Evolutionary conservation across 2,797 vertebrate species (phyloP).

Genomic region (Gymnodraco acuticeps): DNA sequence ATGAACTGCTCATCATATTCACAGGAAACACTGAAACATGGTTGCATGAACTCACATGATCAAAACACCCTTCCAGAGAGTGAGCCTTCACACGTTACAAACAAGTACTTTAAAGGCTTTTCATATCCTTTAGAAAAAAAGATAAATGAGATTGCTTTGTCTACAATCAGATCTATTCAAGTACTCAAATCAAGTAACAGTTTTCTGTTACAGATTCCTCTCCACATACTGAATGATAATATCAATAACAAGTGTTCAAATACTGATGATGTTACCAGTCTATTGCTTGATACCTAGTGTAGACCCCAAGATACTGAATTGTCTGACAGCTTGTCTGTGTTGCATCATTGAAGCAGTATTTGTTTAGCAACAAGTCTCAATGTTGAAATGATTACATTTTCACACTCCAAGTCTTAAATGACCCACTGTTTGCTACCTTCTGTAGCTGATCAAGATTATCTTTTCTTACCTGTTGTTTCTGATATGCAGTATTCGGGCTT

Average conservation of each 20-base stretch:
- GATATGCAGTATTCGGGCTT: constrained; percentile 98
- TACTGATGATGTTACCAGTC: not conserved
- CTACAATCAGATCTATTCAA: not conserved
- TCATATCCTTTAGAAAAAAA: constrained; percentile 2
- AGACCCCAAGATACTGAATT: not conserved
- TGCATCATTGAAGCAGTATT: not conserved
- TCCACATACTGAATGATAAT: not conserved
- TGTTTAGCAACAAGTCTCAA: constrained; percentile 14
- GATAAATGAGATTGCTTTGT: not conserved
- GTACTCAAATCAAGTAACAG: not conserved
- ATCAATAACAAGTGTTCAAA: not conserved
- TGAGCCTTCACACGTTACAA: not conserved
- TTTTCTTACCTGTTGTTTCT: constrained; percentile 96
- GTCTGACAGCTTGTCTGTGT: not conserved
- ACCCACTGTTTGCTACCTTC: not conserved
- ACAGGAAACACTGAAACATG: not conserved
- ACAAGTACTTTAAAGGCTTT: not conserved
- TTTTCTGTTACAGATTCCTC: not conserved
- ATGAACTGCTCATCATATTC: not conserved
- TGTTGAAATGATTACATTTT: not conserved
- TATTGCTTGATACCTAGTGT: not conserved
- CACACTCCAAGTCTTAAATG: not conserved
- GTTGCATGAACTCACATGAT: not conserved
- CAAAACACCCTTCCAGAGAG: not conserved
- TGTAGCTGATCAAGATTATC: not conserved